Evolutionary conservation across 2,797 vertebrate species (phyloP).

Genomic region (Ptychobarbus kaznakovi): DNA sequence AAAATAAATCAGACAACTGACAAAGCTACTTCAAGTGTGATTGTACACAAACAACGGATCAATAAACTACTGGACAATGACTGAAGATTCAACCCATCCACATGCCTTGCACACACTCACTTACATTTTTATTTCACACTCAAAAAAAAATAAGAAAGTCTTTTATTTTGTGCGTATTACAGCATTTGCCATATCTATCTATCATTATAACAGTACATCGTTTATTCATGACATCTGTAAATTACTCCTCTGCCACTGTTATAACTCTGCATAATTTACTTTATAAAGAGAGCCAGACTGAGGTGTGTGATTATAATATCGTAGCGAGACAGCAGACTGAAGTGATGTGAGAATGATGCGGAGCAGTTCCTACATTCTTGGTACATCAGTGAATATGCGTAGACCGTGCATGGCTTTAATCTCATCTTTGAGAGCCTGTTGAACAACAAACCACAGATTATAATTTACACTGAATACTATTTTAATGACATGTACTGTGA

Average conservation of each 20-base stretch:
- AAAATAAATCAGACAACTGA: not conserved
- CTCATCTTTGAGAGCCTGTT: slow-evolving; percentile 83
- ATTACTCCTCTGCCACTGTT: not conserved
- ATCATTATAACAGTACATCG: not conserved
- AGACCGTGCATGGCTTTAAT: slow-evolving; percentile 85
- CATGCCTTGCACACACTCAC: too few relatives aligned
- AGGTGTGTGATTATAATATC: not conserved
- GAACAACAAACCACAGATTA: slow-evolving; percentile 34
- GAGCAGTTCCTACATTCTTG: slow-evolving; percentile 68
- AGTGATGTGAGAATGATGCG: not conserved
- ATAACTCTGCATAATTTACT: slow-evolving; percentile 30
- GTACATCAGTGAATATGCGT: slow-evolving; percentile 82
- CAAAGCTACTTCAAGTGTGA: not conserved
- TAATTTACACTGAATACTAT: not conserved
- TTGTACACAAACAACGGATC: not conserved
- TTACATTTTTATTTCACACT: not conserved
- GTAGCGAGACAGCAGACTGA: not conserved
- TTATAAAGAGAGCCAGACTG: slow-evolving; percentile 1
- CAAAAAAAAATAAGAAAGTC: not conserved
- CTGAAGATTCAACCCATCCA: not conserved
- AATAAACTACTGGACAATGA: not conserved
- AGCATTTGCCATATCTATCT: slow-evolving; percentile 32
- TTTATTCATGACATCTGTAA: not conserved
- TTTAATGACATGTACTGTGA: not conserved
- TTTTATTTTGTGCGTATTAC: slow-evolving; percentile 70